Base-by-base conservation (phyloP, 2,113 vertebrate species). In the Rhagologus leucostigma region DNA sequence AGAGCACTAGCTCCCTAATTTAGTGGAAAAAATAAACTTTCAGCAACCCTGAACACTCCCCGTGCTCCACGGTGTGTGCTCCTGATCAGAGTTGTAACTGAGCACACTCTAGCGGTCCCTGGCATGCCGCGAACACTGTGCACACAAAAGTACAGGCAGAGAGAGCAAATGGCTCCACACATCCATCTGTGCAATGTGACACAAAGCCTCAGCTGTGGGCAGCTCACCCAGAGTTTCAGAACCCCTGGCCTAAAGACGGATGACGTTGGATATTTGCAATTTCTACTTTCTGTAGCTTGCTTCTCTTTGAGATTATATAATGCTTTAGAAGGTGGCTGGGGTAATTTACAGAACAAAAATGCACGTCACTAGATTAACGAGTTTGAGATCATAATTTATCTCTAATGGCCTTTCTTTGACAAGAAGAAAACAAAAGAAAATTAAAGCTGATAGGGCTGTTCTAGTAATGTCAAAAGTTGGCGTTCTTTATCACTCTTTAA, bases 401-500 rank as follows among this genome's bases (percentile, higher is more conserved):
- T 78, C 68, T 97, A 95, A 85, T 93, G 82, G 95, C 79, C 97
- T 90, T 96, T 95, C 92, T 87, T 41, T 95, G 81, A 91, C 95
- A 96, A 95, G 85, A 95, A 89, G 68, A 92, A 96, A 93, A 92
- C 90, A 96, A 92, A 87, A 92, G 79, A 91, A 94, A 95, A 94
- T 96, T 90, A 96, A 97, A 97, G 93, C 87, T 80, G 95, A 96
- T 94, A 87, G 82, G 64, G 39, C 94, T 98, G 95, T 92, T 96
- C 94, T 62, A 95, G 81, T 97, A 95, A 96, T 93, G 96, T 97
- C 97, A 96, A 63, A 97, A 97, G 87, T 93, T 97, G 94, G 87
- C 95, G 97, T 98, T 96, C 94, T 97, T 93, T 96, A 94, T 94
- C 84, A 96, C 93, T 97, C 92, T 98, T 98, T 98, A 97, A 97